Evolutionary conservation across 1,140 invertebrate genomes (phyloP).

Genomic region (Trichonephila clavipes): DNA sequence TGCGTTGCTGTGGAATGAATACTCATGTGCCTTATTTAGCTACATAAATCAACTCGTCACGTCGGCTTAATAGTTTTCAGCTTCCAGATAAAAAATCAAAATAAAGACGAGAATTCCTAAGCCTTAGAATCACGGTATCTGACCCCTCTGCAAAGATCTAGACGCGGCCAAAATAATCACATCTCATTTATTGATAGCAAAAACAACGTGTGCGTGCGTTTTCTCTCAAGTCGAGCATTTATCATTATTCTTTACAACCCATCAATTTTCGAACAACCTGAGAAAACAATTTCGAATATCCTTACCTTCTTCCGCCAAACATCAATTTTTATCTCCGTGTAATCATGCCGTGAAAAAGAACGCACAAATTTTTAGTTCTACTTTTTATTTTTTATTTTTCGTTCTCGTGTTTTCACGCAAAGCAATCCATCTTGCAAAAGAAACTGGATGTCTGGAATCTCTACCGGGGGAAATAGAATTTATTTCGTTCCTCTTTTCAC

Average conservation of each 20-base stretch:
- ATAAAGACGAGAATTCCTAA: no score
- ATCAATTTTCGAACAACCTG: background rate
- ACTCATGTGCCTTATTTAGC: no score
- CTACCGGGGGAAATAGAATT: background rate
- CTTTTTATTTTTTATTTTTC: background rate
- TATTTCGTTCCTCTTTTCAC: background rate
- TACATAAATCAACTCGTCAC: no score
- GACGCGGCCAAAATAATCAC: no score
- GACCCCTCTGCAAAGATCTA: no score
- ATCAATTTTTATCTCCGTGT: slow-evolving; percentile 9
- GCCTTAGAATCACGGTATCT: no score
- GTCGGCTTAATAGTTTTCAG: no score
- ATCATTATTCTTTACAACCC: background rate
- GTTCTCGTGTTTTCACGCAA: no score
- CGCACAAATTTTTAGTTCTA: background rate
- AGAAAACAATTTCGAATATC: slow-evolving; percentile 1
- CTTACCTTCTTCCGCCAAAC: background rate
- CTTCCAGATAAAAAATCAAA: no score
- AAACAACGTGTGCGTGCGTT: background rate
- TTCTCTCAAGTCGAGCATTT: background rate
- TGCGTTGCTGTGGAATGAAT: no score
- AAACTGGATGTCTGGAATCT: background rate
- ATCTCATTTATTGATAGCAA: no score
- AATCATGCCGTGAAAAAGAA: background rate
- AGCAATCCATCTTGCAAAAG: slow-evolving; percentile 1